phyloP scores from a whole-genome alignment of 2,113 vertebrate species.

The Bombycilla garrulus region DNA sequence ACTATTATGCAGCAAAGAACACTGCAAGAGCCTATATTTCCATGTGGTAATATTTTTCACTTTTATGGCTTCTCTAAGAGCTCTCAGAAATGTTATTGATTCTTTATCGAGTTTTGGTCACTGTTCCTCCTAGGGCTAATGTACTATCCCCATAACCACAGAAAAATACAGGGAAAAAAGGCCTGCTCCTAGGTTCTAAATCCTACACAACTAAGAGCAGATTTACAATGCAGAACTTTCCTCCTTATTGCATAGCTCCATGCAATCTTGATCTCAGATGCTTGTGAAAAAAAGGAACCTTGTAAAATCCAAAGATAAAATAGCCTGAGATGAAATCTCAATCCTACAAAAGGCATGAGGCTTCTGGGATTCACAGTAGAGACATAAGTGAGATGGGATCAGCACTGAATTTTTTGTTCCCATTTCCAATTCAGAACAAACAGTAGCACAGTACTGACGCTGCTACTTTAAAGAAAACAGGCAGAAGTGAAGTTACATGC shows the following conservation, averaged over 20 bases:
- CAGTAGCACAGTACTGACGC: neutral
- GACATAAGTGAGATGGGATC: rapidly evolving
- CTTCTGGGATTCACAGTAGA: neutral
- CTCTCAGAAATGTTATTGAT: neutral
- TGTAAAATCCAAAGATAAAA: neutral
- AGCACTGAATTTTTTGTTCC: neutral
- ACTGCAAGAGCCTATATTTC: neutral
- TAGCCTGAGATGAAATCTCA: neutral
- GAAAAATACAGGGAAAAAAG: neutral
- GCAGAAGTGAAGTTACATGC: neutral
- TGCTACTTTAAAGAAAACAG: neutral
- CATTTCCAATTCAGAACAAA: neutral
- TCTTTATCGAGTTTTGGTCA: neutral
- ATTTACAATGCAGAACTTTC: neutral
- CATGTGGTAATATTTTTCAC: neutral
- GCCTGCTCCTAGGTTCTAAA: neutral
- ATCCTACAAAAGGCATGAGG: neutral
- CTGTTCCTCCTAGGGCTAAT: neutral
- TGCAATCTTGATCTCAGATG: neutral
- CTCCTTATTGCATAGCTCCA: neutral
- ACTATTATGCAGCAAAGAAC: neutral
- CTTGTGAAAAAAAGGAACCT: neutral
- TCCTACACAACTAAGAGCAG: neutral
- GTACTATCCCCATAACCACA: neutral
- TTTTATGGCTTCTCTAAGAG: neutral